Conservation (phyloP, 1,140 invertebrate genomes). For the Oreohelix idahoensis region DNA sequence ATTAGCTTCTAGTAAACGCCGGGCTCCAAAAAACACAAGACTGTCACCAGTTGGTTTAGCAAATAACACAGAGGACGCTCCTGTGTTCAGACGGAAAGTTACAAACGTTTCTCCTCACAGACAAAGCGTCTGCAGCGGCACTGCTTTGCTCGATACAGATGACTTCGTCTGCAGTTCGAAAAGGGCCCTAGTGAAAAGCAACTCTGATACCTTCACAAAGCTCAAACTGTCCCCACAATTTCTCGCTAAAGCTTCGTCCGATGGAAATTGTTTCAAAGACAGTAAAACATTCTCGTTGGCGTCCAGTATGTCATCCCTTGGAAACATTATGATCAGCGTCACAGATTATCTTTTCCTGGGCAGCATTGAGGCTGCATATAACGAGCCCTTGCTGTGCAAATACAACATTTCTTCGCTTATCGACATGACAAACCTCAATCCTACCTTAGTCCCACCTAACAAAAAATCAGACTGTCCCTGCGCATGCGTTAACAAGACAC, state of each 20-base stretch:
- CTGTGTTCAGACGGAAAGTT: neutral
- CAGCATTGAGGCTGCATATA: conserved; percentile 61
- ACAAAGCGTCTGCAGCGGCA: neutral
- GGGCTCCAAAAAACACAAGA: neutral
- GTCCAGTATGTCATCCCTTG: neutral
- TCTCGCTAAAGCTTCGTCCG: conserved; percentile 40
- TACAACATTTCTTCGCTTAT: conserved; percentile 61
- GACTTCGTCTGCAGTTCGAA: neutral
- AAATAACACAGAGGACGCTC: neutral
- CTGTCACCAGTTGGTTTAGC: neutral
- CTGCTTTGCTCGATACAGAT: neutral
- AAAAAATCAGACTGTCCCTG: conserved; percentile 64
- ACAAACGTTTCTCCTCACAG: neutral
- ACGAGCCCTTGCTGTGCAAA: conserved; percentile 64
- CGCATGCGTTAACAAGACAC: conserved; percentile 56
- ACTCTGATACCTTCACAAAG: conserved; percentile 39
- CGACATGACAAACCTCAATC: conserved; percentile 62
- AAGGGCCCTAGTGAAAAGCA: conserved; percentile 38
- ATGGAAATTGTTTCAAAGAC: conserved; percentile 22
- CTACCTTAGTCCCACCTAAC: conserved; percentile 51
- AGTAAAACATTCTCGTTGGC: neutral
- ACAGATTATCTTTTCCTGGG: conserved; percentile 64
- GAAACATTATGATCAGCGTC: conserved; percentile 50
- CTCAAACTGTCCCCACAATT: neutral
- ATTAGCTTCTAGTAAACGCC: neutral